phyloP scores from a whole-genome alignment of 2,797 vertebrate species.

The Sebastes minor region DNA sequence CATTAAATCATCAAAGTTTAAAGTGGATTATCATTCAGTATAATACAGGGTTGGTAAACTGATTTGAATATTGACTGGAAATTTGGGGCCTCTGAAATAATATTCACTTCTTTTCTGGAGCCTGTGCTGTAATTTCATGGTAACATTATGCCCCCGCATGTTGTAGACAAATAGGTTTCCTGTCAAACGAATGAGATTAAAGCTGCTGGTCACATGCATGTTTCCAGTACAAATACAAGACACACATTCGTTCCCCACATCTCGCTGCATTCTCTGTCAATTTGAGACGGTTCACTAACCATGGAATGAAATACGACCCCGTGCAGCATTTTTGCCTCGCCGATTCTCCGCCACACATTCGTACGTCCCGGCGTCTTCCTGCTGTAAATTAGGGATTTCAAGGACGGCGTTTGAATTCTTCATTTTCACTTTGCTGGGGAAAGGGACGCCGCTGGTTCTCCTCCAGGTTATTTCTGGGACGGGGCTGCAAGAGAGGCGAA shows the following conservation, averaged over 20 bases:
- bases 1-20: slow-evolving; percentile 34
- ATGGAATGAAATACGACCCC: slow-evolving; percentile 92
- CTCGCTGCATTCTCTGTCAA: background rate
- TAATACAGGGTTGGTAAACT: slow-evolving; percentile 16
- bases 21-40: slow-evolving; percentile 35
- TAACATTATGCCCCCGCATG: background rate
- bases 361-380: slow-evolving; percentile 93
- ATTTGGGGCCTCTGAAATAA: background rate
- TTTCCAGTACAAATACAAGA: slow-evolving; percentile 14
- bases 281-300: slow-evolving; percentile 79
- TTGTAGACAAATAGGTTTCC: slow-evolving; percentile 23
- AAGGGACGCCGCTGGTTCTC: slow-evolving; percentile 89
- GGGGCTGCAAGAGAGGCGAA: slow-evolving; percentile 80
- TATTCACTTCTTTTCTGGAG: background rate
- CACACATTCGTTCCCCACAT: background rate
- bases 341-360: slow-evolving; percentile 95
- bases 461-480: slow-evolving; percentile 96
- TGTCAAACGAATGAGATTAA: slow-evolving; percentile 19
- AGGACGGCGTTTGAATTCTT: slow-evolving; percentile 91
- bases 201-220: slow-evolving; percentile 12
- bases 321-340: slow-evolving; percentile 90
- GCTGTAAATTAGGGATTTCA: slow-evolving; percentile 93
- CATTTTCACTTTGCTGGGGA: slow-evolving; percentile 90
- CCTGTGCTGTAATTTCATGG: background rate
- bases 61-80: slow-evolving; percentile 9